Base-by-base conservation (phyloP, 2,113 vertebrate genomes). In the Choloepus hoffmanni region DNA sequence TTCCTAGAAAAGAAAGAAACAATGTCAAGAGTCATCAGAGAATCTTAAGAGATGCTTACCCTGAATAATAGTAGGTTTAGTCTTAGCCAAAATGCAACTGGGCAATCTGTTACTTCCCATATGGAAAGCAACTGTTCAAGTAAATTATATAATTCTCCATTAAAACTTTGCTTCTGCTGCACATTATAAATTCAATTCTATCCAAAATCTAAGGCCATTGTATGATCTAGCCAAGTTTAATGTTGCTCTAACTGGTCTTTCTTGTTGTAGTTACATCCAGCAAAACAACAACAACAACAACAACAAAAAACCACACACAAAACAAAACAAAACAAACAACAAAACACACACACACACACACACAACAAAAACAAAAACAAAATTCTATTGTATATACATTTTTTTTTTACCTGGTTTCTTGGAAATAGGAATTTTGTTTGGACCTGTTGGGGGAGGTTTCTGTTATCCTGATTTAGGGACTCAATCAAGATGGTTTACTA, bases 71-170 rank as follows among this genome's bases (percentile, higher is more conserved):
- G 82, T 90, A 97, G 93, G 83, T 86, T 98, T 85, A 92, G 30
- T 48, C 79, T 97, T 98, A 96, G 97, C 98, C 97, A 98, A 96
- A 98, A 97, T 94, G 90, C 93, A 98, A 90, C 96, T 96, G 96
- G 97, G 97, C 97, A 98, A 95, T 98, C 96, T 97, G 94, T 97
- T 98, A 97, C 88, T 98, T 98, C 96, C 97, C 98, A 98, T 98
- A 97, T 97, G 97, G 98, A 98, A 98, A 98, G 93, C 97, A 98
- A 98, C 95, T 98, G 97, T 96, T 98, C 36, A 96, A 98, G 94
- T 96, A 96, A 98, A 96, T 97, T 97, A 97, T 95, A 97, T 96
- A 98, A 98, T 98, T 98, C 90, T 96, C 78, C 33, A 90, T 95
- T 97, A 94, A 91, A 97, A 73, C 89, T 85, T 96, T 89, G 96